Base-by-base conservation (phyloP, 2,888 invertebrate species). In the Coenonympha glycerion region DNA sequence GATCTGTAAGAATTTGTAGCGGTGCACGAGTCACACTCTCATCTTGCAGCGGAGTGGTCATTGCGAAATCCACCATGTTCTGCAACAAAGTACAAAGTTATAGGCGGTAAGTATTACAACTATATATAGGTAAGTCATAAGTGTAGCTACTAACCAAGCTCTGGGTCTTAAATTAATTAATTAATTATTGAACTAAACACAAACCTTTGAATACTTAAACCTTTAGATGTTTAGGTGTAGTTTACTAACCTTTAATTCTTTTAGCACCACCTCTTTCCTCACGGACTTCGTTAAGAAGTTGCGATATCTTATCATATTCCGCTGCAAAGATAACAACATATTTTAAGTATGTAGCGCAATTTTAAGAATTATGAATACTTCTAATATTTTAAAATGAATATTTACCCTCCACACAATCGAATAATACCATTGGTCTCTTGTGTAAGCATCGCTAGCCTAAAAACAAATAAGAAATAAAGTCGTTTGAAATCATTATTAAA, bases 341-440 rank as follows among this genome's bases (percentile, higher is more conserved):
- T 42, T 28, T 16, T 24, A n/a, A n/a, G 13, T 24, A n/a, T 39
- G n/a, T 3, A 13, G 1, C 1, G n/a, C 1, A 2, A 2, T 39
- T n/a, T 19, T 8, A 3, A 22, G 18, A 6, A 19, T 11, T 4
- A 39, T 13, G 18, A 22, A 22, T 2, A 22, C 6, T 22, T 40
- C 50, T n/a, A n/a, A n/a, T n/a, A n/a, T n/a, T 53, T 41, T 45
- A 40, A n/a, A 46, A 34, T 52, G 19, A 36, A 37, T 53, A 68
- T 88, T 84, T 76, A 93, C 93, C 90, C 90, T 91, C 94, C 94
- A 94, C 55, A 91, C 84, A 64, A 94, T 91, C 46, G 94, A 94
- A 72, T 93, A 91, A 59, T 91, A 91, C 93, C 93, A 94, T 76
- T 94, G 94, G 86, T 94, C 93, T 71, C 94, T 85, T n/a, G 92